phyloP scores from a whole-genome alignment of 2,797 vertebrate species.

The Siniperca undulata region DNA sequence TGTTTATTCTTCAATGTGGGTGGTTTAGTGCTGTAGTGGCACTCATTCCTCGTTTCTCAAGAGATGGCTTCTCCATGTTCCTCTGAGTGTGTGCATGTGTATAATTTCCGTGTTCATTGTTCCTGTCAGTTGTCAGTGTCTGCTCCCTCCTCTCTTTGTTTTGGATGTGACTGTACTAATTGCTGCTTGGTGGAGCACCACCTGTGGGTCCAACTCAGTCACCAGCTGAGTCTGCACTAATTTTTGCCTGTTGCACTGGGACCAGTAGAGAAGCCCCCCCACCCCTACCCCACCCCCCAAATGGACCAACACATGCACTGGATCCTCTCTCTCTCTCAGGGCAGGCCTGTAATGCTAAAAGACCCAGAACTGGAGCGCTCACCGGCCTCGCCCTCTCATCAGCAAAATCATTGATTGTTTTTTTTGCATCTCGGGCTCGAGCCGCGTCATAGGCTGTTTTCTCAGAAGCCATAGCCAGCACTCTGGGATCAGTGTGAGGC shows the following conservation, averaged over 20 bases:
- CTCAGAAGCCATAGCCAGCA: constrained; percentile 73
- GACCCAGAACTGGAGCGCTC: constrained; percentile 29
- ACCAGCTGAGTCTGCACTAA: constrained; percentile 54
- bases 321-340: constrained; percentile 31
- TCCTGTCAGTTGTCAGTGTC: constrained; percentile 1
- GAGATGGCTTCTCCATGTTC: not conserved
- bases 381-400: constrained; percentile 16
- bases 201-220: constrained; percentile 18
- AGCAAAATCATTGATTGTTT: constrained; percentile 3
- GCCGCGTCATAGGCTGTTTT: constrained; percentile 19
- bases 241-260: constrained; percentile 52
- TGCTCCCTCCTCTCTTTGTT: constrained; percentile 24
- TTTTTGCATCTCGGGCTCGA: constrained; percentile 3
- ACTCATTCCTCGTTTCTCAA: constrained; percentile 11
- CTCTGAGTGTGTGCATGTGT: constrained; percentile 16
- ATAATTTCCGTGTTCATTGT: constrained; percentile 4
- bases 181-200: constrained; percentile 37
- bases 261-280: constrained; percentile 29
- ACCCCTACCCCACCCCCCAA: not conserved
- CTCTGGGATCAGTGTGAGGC: constrained; percentile 43
- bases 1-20: constrained; percentile 33
- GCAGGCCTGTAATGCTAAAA: constrained; percentile 18
- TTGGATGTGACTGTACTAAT: constrained; percentile 52
- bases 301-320: constrained; percentile 58
- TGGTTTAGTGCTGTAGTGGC: constrained; percentile 16